These are phyloP conservation scores for Slavum lentiscoides DNA, from an alignment of 2,888 invertebrate species.

Conservation along the genomic window DNA sequence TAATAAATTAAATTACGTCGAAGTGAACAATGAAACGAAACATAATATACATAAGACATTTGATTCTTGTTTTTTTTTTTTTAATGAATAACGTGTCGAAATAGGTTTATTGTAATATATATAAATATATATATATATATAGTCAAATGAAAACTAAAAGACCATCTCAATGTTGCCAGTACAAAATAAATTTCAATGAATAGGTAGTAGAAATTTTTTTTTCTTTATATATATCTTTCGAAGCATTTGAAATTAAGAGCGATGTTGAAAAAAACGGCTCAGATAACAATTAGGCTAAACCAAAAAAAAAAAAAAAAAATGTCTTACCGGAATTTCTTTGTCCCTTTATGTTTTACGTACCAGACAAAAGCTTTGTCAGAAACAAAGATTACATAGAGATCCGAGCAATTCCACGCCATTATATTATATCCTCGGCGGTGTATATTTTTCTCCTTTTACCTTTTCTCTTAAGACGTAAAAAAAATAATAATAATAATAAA, in stretches of 20 bases:
- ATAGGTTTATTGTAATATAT: neutral
- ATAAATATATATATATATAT: neutral
- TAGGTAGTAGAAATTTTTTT: neutral
- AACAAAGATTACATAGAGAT: conserved; percentile 48
- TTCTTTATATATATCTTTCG: neutral
- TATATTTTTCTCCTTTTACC: conserved; percentile 24
- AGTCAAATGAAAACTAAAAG: conserved; percentile 10
- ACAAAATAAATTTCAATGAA: conserved; percentile 25
- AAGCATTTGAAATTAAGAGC: conserved; percentile 36
- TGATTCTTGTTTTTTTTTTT: neutral
- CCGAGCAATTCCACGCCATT: conserved; percentile 25
- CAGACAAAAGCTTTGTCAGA: conserved; percentile 45
- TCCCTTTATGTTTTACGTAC: conserved; percentile 36
- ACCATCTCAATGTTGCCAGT: conserved; percentile 8
- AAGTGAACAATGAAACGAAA: too few species aligned
- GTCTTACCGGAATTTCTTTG: conserved; percentile 47
- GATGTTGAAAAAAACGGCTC: conserved; percentile 29
- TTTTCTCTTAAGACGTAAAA: conserved; percentile 17
- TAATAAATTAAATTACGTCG: too few species aligned
- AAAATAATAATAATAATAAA: too few species aligned
- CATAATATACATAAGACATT: too few species aligned
- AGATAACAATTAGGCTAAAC: conserved; percentile 48
- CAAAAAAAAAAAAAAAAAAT: conserved; percentile 31
- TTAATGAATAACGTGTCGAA: neutral
- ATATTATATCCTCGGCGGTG: conserved; percentile 39